Evolutionary conservation across 2,888 invertebrate species (phyloP).

Genomic region (Drosophila prolongata): DNA sequence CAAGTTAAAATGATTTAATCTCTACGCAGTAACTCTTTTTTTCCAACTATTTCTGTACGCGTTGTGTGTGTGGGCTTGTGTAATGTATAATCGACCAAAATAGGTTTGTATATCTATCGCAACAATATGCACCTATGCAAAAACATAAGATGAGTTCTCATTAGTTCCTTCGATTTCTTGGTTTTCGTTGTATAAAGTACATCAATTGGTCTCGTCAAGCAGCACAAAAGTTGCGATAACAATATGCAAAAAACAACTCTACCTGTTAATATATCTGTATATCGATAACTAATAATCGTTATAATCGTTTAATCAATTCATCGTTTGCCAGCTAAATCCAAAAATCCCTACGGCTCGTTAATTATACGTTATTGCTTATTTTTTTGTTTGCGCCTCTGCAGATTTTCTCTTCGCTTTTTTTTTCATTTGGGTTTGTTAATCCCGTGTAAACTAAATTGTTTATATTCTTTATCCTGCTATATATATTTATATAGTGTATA

Average conservation of each 20-base stretch:
- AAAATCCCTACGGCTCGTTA: conserved; percentile 71
- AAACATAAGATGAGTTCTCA: conserved; percentile 73
- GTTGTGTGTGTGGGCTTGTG: conserved; percentile 38
- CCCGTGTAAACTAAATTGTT: conserved; percentile 44
- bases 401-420: conserved; percentile 25
- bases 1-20: conserved; percentile 70
- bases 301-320: conserved; percentile 65
- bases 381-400: conserved; percentile 33
- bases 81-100: conserved; percentile 51
- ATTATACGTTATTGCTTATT: conserved; percentile 35
- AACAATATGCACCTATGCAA: conserved; percentile 74
- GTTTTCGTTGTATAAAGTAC: conserved; percentile 78
- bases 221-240: conserved; percentile 79
- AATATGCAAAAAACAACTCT: conserved; percentile 74
- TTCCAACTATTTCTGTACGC: conserved; percentile 51
- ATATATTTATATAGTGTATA: conserved; percentile 51
- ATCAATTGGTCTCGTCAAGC: conserved; percentile 80
- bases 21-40: conserved; percentile 62
- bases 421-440: conserved; percentile 20
- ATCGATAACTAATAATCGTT: conserved; percentile 69
- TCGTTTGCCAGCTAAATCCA: conserved; percentile 73
- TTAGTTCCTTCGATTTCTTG: conserved; percentile 38
- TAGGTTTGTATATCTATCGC: conserved; percentile 68
- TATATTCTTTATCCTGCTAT: conserved; percentile 37
- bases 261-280: conserved; percentile 61